Evolutionary conservation across 2,888 invertebrate genomes (phyloP).

Genomic region (Phyto melanocephala): DNA sequence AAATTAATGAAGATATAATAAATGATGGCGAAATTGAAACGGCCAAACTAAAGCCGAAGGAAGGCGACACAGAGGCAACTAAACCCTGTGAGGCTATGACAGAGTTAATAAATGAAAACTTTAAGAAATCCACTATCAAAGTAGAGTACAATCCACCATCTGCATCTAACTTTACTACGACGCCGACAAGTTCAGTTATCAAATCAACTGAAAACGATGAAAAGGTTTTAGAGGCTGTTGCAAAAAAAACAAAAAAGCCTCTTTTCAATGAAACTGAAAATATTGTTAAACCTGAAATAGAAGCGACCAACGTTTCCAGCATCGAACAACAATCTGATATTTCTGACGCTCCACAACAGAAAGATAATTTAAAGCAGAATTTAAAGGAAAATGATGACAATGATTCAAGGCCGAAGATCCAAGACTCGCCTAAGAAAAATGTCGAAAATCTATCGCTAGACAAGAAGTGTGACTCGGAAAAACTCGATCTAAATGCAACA

Average conservation of each 20-base stretch:
- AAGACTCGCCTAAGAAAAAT: background rate
- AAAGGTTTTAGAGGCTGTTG: conserved; percentile 75
- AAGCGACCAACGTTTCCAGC: background rate
- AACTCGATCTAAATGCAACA: background rate
- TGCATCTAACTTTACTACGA: background rate
- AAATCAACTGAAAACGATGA: conserved; percentile 70
- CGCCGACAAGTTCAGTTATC: conserved; percentile 40
- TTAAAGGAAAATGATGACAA: background rate
- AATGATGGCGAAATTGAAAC: conserved; percentile 22
- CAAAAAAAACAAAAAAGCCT: conserved; percentile 78
- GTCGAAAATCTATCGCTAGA: background rate
- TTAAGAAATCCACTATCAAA: conserved; percentile 51
- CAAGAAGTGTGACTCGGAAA: background rate
- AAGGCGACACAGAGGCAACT: background rate
- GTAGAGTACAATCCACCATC: conserved; percentile 35
- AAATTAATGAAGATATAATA: conserved; percentile 47
- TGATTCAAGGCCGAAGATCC: background rate
- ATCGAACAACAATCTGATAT: background rate
- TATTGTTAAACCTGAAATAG: conserved; percentile 58
- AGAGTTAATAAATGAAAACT: conserved; percentile 14
- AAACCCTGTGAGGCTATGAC: background rate
- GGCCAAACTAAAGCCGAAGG: background rate
- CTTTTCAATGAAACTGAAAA: conserved; percentile 70
- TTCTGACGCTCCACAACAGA: background rate
- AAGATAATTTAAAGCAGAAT: conserved; percentile 12